Evolutionary conservation across 2,113 vertebrate genomes (phyloP).

Genomic region (Tachycineta bicolor): DNA sequence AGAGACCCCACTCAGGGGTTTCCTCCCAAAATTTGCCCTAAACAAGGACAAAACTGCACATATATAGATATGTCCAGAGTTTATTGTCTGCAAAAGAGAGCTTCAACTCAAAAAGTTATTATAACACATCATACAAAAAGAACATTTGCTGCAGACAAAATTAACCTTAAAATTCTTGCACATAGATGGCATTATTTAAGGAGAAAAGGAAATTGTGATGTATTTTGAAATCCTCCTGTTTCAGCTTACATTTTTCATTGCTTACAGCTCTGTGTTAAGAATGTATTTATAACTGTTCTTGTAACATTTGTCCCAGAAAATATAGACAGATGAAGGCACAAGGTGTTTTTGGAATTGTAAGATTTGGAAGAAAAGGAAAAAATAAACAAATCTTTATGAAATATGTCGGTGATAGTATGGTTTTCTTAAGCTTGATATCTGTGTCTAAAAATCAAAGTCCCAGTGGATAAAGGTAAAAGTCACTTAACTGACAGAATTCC

Average conservation of each 20-base stretch:
- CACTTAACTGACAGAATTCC: slow-evolving; percentile 39
- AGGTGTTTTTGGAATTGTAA: not conserved
- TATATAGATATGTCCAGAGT: not conserved
- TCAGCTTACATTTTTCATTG: not conserved
- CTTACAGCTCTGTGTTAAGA: not conserved
- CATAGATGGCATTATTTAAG: not conserved
- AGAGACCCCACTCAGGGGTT: not conserved
- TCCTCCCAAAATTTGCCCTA: not conserved
- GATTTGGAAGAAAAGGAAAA: not conserved
- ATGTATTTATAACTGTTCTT: not conserved
- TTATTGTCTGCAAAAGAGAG: not conserved
- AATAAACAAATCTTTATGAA: not conserved
- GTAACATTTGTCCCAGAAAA: not conserved
- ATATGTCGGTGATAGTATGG: not conserved
- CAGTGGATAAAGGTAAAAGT: slow-evolving; percentile 48
- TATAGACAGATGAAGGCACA: not conserved
- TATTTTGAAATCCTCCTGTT: not conserved
- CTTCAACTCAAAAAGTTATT: not conserved
- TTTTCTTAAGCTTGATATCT: slow-evolving; percentile 46
- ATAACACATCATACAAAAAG: not conserved
- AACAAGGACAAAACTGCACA: not conserved
- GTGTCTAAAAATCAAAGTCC: slow-evolving; percentile 35
- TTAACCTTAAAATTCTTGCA: not conserved
- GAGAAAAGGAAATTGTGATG: not conserved
- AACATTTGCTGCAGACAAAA: not conserved